A percentile compares a stretch with the other conserved stretches of the same genome.
Evolutionary conservation across 2,113 vertebrate species (phyloP).

Genomic region (Centropus unirufus): DNA sequence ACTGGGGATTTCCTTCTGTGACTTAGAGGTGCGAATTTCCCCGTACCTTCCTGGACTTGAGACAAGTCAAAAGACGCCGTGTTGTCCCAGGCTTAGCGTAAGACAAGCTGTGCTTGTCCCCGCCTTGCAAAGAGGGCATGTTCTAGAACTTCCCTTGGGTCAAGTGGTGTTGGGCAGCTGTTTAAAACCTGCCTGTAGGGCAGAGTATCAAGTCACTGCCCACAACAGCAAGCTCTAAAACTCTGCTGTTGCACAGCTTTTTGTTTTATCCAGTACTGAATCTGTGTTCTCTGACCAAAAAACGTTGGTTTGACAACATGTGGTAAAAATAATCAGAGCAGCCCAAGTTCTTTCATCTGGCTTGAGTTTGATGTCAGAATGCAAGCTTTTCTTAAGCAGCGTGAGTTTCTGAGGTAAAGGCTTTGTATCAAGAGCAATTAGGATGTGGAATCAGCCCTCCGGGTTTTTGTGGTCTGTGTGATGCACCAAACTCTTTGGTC

Average conservation of each 20-base stretch:
- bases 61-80: neutral
- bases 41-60: neutral
- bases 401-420: neutral
- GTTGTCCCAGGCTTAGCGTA: neutral
- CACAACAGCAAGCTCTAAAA: neutral
- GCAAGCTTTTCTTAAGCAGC: neutral
- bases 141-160: neutral
- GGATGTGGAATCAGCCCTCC: neutral
- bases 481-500: neutral
- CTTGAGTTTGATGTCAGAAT: neutral
- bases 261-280: neutral
- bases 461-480: neutral
- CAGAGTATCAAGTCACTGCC: neutral
- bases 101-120: neutral
- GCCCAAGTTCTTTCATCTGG: neutral
- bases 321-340: neutral
- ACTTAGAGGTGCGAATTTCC: neutral
- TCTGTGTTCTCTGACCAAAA: constrained; percentile 3
- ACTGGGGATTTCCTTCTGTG: neutral
- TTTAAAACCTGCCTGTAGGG: neutral
- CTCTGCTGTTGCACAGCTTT: neutral
- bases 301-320: neutral
- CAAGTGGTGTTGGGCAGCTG: neutral
- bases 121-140: neutral
- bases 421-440: neutral